phyloP scores from a whole-genome alignment of 2,797 vertebrate species.

The Bufotes viridis region DNA sequence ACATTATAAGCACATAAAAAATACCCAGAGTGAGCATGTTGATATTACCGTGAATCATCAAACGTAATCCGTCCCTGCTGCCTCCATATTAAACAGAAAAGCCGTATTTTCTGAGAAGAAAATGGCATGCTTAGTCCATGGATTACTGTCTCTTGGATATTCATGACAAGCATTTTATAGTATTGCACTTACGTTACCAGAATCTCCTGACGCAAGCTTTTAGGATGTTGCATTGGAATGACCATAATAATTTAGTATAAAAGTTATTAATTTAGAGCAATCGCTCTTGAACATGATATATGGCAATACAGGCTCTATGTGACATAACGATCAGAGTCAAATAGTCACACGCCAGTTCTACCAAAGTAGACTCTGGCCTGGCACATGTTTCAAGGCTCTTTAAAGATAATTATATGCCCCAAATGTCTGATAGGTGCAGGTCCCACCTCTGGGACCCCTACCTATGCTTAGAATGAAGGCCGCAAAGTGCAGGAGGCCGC shows the following conservation, averaged over 20 bases:
- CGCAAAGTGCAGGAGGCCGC: too few relatives aligned
- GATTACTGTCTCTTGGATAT: conserved; percentile 34
- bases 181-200: conserved; percentile 28
- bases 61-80: conserved; percentile 18
- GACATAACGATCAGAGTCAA: not conserved
- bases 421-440: too few relatives aligned
- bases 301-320: not conserved
- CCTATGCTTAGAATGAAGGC: too few relatives aligned
- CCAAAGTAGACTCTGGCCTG: not conserved
- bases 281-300: not conserved
- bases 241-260: not conserved
- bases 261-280: not conserved
- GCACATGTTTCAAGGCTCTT: too few relatives aligned
- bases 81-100: conserved; percentile 22
- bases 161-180: conserved; percentile 6
- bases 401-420: too few relatives aligned
- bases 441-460: too few relatives aligned
- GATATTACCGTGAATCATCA: conserved; percentile 2
- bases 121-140: not conserved
- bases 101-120: not conserved
- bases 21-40: not conserved
- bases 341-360: not conserved
- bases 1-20: conserved; percentile 5
- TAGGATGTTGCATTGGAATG: not conserved
- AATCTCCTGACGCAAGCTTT: conserved; percentile 6